Evolutionary conservation across 2,888 invertebrate genomes (phyloP).

Genomic region (Microplitis manilae): DNA sequence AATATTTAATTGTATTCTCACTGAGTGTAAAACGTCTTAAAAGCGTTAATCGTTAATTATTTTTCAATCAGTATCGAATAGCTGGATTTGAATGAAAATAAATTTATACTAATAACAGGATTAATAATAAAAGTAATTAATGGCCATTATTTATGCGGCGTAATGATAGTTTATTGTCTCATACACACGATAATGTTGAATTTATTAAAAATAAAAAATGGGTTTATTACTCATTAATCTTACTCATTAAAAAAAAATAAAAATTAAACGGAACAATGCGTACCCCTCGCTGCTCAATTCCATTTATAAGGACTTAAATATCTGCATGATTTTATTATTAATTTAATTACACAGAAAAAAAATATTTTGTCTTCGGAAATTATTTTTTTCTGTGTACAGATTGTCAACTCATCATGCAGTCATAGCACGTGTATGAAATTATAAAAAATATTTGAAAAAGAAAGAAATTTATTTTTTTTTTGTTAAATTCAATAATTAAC

Average conservation of each 20-base stretch:
- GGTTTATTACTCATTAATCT: too few relatives aligned
- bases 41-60: slow-evolving; percentile 35
- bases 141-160: slow-evolving; percentile 20
- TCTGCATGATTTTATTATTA: slow-evolving; percentile 1
- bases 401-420: background rate
- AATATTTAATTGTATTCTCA: slow-evolving; percentile 65
- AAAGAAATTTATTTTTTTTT: slow-evolving; percentile 14
- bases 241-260: background rate
- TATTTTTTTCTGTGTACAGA: too few relatives aligned
- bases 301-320: background rate
- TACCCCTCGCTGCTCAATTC: slow-evolving; percentile 26
- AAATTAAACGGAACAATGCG: slow-evolving; percentile 9
- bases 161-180: slow-evolving; percentile 12
- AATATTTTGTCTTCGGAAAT: too few relatives aligned
- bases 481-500: slow-evolving; percentile 1
- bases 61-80: slow-evolving; percentile 17
- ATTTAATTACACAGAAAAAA: background rate
- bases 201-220: background rate
- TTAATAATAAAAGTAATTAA: slow-evolving; percentile 1
- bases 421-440: background rate
- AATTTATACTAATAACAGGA: slow-evolving; percentile 15
- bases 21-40: slow-evolving; percentile 46
- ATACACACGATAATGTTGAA: slow-evolving; percentile 7
- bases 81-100: slow-evolving; percentile 4
- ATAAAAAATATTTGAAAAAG: slow-evolving; percentile 8